A percentile compares a stretch with the other conserved stretches of the same genome.
These are phyloP conservation scores for Zenarchopterus dispar DNA, from an alignment of 2,797 vertebrate species.

Conservation along the genomic window DNA sequence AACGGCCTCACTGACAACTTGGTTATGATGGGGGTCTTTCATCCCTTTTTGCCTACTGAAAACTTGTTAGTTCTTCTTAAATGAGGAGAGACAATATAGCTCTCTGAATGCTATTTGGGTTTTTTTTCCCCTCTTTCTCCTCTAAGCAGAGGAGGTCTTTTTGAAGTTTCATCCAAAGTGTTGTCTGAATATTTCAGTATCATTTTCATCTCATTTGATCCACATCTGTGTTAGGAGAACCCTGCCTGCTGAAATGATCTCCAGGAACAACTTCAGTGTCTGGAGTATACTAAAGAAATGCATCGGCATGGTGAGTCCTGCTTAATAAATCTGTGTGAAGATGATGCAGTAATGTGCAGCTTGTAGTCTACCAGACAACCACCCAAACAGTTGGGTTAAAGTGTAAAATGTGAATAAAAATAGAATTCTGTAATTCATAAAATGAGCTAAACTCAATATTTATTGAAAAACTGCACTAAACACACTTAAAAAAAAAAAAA, in stretches of 20 bases:
- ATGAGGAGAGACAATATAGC: too few relatives aligned
- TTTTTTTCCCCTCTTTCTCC: background rate
- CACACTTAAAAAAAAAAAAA: too few relatives aligned
- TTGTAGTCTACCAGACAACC: background rate
- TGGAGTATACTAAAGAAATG: slow-evolving; percentile 97
- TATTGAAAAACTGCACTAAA: too few relatives aligned
- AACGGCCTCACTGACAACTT: too few relatives aligned
- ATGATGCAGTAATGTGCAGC: too few relatives aligned
- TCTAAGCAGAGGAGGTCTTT: background rate
- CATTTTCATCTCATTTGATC: slow-evolving; percentile 5
- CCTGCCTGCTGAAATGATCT: slow-evolving; percentile 92
- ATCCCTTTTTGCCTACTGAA: background rate
- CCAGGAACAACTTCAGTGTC: slow-evolving; percentile 93
- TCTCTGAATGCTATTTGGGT: too few relatives aligned
- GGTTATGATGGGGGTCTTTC: too few relatives aligned
- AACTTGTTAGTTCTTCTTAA: background rate
- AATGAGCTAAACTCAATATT: too few relatives aligned
- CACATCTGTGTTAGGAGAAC: slow-evolving; percentile 81
- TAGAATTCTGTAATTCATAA: too few relatives aligned
- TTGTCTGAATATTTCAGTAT: background rate
- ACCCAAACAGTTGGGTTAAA: too few relatives aligned
- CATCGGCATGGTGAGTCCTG: slow-evolving; percentile 92
- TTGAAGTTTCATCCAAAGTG: too few relatives aligned
- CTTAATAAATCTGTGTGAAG: background rate
- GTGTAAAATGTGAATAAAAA: too few relatives aligned